Evolutionary conservation across 2,797 vertebrate species (phyloP), one percentile per base, ranked within the genome.

Genomic region (Ispidina picta): DNA sequence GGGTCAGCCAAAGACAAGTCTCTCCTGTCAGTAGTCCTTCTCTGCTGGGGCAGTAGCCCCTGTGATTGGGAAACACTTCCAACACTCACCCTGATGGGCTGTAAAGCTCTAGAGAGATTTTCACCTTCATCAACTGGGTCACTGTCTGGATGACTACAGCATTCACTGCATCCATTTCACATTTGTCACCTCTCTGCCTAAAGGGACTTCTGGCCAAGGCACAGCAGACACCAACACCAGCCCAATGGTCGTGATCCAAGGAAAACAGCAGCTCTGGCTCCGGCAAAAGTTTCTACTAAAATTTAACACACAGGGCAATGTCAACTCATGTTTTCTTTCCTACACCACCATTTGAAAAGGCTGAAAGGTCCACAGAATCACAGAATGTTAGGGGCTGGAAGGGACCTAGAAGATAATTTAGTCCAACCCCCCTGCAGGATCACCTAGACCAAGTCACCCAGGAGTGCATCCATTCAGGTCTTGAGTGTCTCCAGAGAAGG

Each of bases 301-400:
- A 6, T 37, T 6, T 8, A 0, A 41, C 19, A 35, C 0, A 3
- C 3, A 5, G 58, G 16, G 8, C 37, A 16, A 49, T 2, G 2
- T 9, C 56, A 59, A 2, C 12, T 12, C 6, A 8, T 0, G 2
- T 12, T 75, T 41, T 6, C 17, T 31, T 7, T 33, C 25, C 33
- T 37, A 3, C 41, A 31, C 48, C 25, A 39, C 2, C 48, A 7
- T 5, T 9, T n/a, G 44, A 18, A 33, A 35, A 55, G 25, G 8
- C 41, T 4, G 16, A 29, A 43, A 52, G 37, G 44, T 64, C 58
- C 15, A 21, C 5, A 39, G 37, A 15, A 39, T 39, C 37, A 15
- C 37, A 39, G 37, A 15, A 39, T 39, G 37, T 39, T 39, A 39
- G 37, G 37, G 37, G 37, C 15, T 39, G 37, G 37, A 39, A 39